Percentiles rank a stretch among this genome's conserved stretches.
Conservation (phyloP, 2,113 vertebrate genomes). For the Thamnophis sirtalis region DNA sequence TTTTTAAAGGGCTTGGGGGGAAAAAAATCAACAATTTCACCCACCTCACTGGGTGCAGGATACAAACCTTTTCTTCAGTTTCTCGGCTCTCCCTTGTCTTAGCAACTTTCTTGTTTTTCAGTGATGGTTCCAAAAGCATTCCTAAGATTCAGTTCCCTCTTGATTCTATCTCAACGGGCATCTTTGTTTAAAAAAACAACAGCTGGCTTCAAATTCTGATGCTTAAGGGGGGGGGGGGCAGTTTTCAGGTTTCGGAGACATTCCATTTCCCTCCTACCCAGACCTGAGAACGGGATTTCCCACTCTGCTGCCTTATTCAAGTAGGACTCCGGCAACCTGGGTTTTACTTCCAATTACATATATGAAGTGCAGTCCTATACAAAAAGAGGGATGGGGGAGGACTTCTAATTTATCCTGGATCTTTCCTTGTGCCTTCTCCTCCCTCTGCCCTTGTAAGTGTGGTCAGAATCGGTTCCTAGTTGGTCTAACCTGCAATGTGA, state of each 20-base stretch:
- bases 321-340: background rate
- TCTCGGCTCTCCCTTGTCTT: background rate
- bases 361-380: background rate
- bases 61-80: rapidly evolving
- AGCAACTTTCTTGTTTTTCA: constrained; percentile 35
- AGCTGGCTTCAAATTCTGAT: constrained; percentile 23
- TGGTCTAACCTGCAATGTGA: background rate
- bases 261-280: background rate
- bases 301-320: too few species aligned
- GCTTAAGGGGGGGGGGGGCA: background rate
- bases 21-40: background rate
- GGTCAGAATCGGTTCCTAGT: background rate
- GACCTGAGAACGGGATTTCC: background rate
- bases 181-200: background rate
- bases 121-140: constrained; percentile 37
- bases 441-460: background rate
- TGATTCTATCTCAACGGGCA: background rate
- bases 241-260: constrained; percentile 10
- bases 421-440: background rate
- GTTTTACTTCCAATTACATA: background rate
- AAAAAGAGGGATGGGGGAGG: background rate
- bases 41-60: background rate
- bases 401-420: background rate
- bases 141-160: background rate
- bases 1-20: constrained; percentile 4